These are phyloP conservation scores for Drosophila sechellia DNA, from an alignment of 1,140 invertebrate species.

Conservation along the genomic window DNA sequence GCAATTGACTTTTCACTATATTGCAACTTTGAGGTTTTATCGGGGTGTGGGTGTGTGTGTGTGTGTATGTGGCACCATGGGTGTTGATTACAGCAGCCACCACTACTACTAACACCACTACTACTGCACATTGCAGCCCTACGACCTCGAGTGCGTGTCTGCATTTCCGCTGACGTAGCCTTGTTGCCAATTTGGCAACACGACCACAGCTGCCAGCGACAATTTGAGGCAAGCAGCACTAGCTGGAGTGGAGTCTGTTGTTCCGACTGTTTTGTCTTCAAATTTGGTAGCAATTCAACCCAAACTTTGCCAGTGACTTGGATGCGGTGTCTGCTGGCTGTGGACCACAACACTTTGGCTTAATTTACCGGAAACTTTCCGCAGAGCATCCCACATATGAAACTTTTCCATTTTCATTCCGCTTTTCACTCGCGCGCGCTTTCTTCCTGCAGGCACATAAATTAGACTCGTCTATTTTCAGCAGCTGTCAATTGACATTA, in stretches of 20 bases:
- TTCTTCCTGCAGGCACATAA: conserved; percentile 38
- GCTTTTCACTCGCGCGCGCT: conserved; percentile 18
- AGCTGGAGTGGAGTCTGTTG: conserved; percentile 6
- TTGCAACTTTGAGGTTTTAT: conserved; percentile 72
- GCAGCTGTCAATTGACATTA: conserved; percentile 72
- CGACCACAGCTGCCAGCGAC: conserved; percentile 61
- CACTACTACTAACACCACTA: conserved; percentile 42
- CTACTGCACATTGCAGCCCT: conserved; percentile 37
- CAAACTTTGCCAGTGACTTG: conserved; percentile 60
- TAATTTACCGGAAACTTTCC: conserved; percentile 77
- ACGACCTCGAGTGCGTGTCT: conserved; percentile 43
- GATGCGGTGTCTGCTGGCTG: conserved; percentile 3
- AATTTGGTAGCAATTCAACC: conserved; percentile 53
- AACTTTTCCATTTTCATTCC: conserved; percentile 63
- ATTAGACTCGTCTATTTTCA: conserved; percentile 54
- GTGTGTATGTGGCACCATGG: conserved; percentile 7
- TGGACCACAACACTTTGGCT: conserved; percentile 66
- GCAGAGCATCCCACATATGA: conserved; percentile 20
- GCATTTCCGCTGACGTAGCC: conserved; percentile 62
- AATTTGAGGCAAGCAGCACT: conserved; percentile 37
- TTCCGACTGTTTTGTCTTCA: conserved; percentile 57
- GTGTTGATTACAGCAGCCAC: conserved; percentile 57
- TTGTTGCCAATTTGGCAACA: conserved; percentile 24
- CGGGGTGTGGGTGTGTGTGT: conserved; percentile 12
- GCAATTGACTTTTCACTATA: conserved; percentile 80